Evolutionary conservation across 2,888 invertebrate genomes (phyloP).

Genomic region (Molorchus minor): DNA sequence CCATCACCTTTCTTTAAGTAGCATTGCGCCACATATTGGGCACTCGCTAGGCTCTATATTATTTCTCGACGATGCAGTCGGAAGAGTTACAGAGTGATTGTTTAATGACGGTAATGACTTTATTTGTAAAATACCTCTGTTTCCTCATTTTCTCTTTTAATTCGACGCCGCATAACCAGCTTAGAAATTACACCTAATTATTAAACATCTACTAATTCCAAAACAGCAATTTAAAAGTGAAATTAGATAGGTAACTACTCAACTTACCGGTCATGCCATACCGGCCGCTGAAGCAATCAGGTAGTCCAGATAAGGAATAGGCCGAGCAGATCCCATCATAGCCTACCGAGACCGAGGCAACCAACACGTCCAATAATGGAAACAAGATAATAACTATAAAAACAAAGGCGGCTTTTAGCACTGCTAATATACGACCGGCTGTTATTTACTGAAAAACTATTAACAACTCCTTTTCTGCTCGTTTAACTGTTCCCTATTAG

Average conservation of each 20-base stretch:
- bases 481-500: constrained; percentile 47
- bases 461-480: constrained; percentile 54
- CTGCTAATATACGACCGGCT: constrained; percentile 52
- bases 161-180: constrained; percentile 31
- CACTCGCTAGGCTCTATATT: no score
- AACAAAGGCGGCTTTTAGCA: constrained; percentile 55
- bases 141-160: constrained; percentile 21
- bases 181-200: constrained; percentile 37
- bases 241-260: constrained; percentile 34
- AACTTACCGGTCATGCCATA: no score
- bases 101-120: constrained; percentile 2
- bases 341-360: constrained; percentile 52
- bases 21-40: no score
- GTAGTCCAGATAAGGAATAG: constrained; percentile 37
- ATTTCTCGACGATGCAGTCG: no score
- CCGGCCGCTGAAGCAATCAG: constrained; percentile 33
- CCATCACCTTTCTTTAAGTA: no score
- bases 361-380: constrained; percentile 57
- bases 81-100: no score
- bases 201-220: constrained; percentile 40
- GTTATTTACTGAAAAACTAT: constrained; percentile 54
- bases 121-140: not conserved
- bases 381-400: constrained; percentile 58
- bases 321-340: constrained; percentile 48
- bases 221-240: constrained; percentile 37